Base-by-base conservation (phyloP, 1,140 invertebrate species). In the Aphelinus atriplicis region DNA sequence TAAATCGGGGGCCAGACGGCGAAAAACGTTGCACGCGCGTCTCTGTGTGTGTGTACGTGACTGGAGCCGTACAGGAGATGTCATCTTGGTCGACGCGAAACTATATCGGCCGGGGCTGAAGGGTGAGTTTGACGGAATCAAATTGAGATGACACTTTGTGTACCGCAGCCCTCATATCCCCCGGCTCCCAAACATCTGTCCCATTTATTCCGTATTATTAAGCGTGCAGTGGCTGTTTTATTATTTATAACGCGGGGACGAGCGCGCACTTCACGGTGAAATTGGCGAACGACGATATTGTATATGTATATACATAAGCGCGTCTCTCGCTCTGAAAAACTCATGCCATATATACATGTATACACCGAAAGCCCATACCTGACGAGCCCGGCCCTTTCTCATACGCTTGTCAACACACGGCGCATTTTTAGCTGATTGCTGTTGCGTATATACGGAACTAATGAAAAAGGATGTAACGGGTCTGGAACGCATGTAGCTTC, bases 201-300 rank as follows among this genome's bases (percentile, higher is more conserved):
- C 78, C 70, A 75, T 81, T 81, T 83, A 82, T 81, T 82, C 74
- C 80, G 71, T 81, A 82, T 80, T 84, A 84, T 81, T 81, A 80
- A 84, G 82, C 80, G 78, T 56, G 76, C 64, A 66, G 55, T 50
- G 47, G 75, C 76, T 78, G 77, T 80, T 77, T 80, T 73, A 77
- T 76, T 78, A 76, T 76, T 78, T 78, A 76, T 56, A 74, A 77
- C 70, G 73, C 74, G 75, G 71, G 61, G 74, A 69, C 43, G 4
- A 7, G 3, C 58, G 7, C 10, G n/a, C 10, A 6, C 61, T 42
- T 63, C 9, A 46, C 61, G 4, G 61, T 42, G 5, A 63, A 63
- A 63, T 63, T 48, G 71, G 9, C 75, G 73, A 70, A 72, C 68
- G 71, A 68, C 47, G 57, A 68, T 64, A 26, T 26, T 66, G 58